phyloP scores from a whole-genome alignment of 1,140 invertebrate genomes.

The Cecropterus lyciades region DNA sequence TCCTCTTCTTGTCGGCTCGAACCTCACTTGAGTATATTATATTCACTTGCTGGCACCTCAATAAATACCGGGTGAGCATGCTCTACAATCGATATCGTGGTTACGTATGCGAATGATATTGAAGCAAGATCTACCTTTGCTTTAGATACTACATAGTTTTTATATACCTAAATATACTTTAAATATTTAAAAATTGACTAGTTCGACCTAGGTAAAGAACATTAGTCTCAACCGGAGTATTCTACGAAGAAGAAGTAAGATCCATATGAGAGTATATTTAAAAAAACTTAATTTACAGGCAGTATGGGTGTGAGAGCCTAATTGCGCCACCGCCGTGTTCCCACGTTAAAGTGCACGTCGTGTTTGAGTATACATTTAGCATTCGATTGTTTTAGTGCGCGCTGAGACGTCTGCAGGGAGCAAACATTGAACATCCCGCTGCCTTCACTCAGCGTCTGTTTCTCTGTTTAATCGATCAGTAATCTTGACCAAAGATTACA shows the following conservation, averaged over 20 bases:
- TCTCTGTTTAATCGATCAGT: constrained; percentile 28
- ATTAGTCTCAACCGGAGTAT: too few relatives aligned
- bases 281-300: constrained; percentile 26
- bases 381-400: constrained; percentile 83
- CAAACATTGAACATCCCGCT: constrained; percentile 69
- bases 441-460: constrained; percentile 34
- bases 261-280: neutral
- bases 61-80: constrained; percentile 18
- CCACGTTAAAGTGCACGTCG: constrained; percentile 78
- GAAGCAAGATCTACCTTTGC: constrained; percentile 4
- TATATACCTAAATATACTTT: too few relatives aligned
- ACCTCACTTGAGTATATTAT: constrained; percentile 21
- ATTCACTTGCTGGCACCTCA: constrained; percentile 28
- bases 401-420: constrained; percentile 68
- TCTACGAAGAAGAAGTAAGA: too few relatives aligned
- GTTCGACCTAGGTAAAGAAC: too few relatives aligned
- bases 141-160: neutral
- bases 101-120: constrained; percentile 14
- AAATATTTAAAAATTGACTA: too few relatives aligned
- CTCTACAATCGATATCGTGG: constrained; percentile 16
- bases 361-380: constrained; percentile 80
- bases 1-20: constrained; percentile 41
- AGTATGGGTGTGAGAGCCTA: constrained; percentile 60
- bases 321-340: constrained; percentile 76
- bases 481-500: constrained; percentile 4